Evolutionary conservation across 2,888 invertebrate species (phyloP).

Genomic region (Meteorus colon): DNA sequence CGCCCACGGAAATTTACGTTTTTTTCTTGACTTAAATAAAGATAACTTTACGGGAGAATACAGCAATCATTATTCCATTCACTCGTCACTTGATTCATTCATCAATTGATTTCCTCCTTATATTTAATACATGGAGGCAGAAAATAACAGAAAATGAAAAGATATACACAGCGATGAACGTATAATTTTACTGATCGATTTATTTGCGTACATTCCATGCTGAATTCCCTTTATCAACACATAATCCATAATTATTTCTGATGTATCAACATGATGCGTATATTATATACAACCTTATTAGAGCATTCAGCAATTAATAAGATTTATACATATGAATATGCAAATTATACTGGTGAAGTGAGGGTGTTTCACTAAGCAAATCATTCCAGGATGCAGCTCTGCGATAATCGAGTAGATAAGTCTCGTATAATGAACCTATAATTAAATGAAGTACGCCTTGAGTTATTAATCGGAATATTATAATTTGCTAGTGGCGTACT

Average conservation of each 20-base stretch:
- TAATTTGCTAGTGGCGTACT: constrained; percentile 43
- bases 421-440: constrained; percentile 48
- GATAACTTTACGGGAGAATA: not conserved
- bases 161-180: no score
- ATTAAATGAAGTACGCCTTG: constrained; percentile 48
- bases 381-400: not conserved
- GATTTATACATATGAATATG: not conserved
- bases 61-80: not conserved
- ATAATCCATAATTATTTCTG: no score
- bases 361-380: constrained; percentile 12
- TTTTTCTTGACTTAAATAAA: not conserved
- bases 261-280: no score
- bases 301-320: not conserved
- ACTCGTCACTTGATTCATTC: not conserved
- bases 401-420: constrained; percentile 34
- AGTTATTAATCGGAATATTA: constrained; percentile 52
- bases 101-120: not conserved
- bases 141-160: not conserved
- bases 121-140: not conserved
- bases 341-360: not conserved
- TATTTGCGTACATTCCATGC: no score
- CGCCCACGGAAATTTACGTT: not conserved
- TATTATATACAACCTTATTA: not conserved
- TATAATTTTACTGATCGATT: no score
- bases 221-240: no score